Evolutionary conservation across 1,140 invertebrate genomes (phyloP), one percentile per base, ranked within the genome.

Genomic region (Cydia strobilella): DNA sequence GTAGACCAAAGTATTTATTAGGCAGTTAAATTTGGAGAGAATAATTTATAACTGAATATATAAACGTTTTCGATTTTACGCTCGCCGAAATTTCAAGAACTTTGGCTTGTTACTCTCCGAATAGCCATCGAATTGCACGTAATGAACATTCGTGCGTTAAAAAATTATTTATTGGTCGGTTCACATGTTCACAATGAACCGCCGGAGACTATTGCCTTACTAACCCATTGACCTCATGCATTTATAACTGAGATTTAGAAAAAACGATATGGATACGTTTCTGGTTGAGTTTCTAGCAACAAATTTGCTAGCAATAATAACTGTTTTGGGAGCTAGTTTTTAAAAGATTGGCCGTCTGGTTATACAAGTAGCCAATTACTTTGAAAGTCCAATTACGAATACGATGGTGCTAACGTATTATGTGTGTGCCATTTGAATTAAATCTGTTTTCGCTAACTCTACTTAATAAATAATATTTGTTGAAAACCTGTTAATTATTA

Each of bases 181-280:
- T 69, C 13, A 69, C 31, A 69, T 15, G 31, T 66, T 69, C 13
- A 69, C 31, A 69, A 69, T 39, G 31, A 69, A 69, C 65, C 27
- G n/a, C 15, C 65, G 18, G n/a, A 31, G 15, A 69, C n/a, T 72
- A 72, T 77, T 80, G 79, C 74, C 77, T 80, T 75, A 80, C 75
- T 83, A 75, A 79, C 77, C 82, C 77, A 76, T 48, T 76, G 73
- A 51, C 75, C 72, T 78, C 74, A 63, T 27, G 39, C 74, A 75
- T 79, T 75, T 45, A 63, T 42, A 31, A n/a, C 12, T 69, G 31
- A 35, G 65, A 69, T 69, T 69, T 42, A 42, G 35, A 69, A 69
- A 39, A 69, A 69, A 69, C 54, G 15, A 20, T 69, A 69, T 35
- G n/a, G 65, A n/a, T 69, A 18, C 65, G 25, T 13, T 15, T 35